Evolutionary conservation across 2,888 invertebrate genomes (phyloP).

Genomic region (Bellardia pandia): DNA sequence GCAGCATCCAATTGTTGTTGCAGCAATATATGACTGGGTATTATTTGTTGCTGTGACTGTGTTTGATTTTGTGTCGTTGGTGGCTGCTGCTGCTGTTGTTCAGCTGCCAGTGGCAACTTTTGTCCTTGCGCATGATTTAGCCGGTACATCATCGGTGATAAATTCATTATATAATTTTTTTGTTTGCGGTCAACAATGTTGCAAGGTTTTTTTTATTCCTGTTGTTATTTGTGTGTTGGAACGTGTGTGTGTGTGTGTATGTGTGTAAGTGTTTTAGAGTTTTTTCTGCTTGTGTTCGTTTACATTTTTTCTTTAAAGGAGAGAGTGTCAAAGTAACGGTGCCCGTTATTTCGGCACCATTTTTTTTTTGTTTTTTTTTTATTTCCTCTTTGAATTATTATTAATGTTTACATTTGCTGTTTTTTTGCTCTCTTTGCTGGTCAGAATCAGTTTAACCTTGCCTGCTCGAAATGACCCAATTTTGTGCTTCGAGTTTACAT

Average conservation of each 20-base stretch:
- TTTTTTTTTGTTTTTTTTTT: conserved; percentile 22
- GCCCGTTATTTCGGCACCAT: conserved; percentile 64
- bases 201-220: conserved; percentile 38
- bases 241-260: background rate
- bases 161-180: conserved; percentile 74
- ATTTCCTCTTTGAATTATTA: too few species aligned
- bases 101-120: conserved; percentile 76
- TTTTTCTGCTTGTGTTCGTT: background rate
- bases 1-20: conserved; percentile 80
- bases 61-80: conserved; percentile 37
- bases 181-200: conserved; percentile 24
- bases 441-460: conserved; percentile 57
- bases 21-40: conserved; percentile 79
- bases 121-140: conserved; percentile 81
- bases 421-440: conserved; percentile 9
- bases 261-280: conserved; percentile 2
- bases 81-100: conserved; percentile 76
- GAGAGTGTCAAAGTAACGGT: conserved; percentile 37
- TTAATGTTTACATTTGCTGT: background rate
- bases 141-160: conserved; percentile 82
- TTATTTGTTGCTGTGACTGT: conserved; percentile 73
- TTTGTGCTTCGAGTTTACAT: conserved; percentile 39
- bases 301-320: conserved; percentile 56
- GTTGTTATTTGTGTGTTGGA: conserved; percentile 26
- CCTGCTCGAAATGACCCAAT: conserved; percentile 52